Evolutionary conservation across 2,888 invertebrate species (phyloP).

Genomic region (Macrosiphum euphorbiae): DNA sequence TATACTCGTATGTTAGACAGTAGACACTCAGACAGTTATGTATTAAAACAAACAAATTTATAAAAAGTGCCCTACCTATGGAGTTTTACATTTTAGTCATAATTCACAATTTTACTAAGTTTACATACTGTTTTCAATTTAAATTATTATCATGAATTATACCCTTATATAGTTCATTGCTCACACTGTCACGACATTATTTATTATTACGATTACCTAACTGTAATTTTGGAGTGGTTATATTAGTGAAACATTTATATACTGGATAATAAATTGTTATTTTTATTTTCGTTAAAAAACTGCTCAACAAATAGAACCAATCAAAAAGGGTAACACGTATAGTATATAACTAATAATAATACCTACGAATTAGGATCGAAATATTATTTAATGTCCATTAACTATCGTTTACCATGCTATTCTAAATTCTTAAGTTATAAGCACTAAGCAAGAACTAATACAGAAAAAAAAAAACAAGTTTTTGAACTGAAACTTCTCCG

Average conservation of each 20-base stretch:
- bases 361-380: rapidly evolving
- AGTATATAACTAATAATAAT: neutral
- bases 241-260: neutral
- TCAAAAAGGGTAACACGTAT: neutral
- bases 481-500: neutral
- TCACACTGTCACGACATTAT: neutral
- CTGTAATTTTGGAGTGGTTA: neutral
- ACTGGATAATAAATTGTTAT: neutral
- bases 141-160: neutral
- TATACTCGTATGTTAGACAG: neutral
- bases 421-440: too few relatives aligned
- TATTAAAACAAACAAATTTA: neutral
- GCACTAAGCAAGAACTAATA: too few relatives aligned
- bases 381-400: neutral
- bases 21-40: neutral
- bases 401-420: neutral
- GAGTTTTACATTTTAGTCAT: neutral
- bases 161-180: neutral
- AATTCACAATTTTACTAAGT: neutral
- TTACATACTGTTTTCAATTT: neutral
- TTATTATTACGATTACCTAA: neutral
- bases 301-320: neutral
- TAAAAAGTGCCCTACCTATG: neutral
- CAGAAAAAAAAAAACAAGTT: too few relatives aligned
- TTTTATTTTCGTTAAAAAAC: neutral